Evolutionary conservation across 2,113 vertebrate genomes (phyloP), one percentile per base, ranked within the genome.

Genomic region (Cathartes aura): DNA sequence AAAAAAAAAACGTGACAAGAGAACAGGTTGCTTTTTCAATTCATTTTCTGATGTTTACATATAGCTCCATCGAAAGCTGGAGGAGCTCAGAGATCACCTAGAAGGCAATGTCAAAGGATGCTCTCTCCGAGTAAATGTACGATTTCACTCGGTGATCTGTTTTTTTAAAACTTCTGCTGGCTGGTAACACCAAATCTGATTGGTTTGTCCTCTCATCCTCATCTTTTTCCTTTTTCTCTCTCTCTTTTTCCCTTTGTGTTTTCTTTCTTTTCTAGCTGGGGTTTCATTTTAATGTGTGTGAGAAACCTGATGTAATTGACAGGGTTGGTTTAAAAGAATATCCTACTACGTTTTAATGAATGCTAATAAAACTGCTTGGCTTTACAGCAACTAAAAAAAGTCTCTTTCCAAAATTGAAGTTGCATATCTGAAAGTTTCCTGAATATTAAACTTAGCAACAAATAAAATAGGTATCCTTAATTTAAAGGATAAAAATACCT

Each of bases 21-120:
- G 87, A 98, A 96, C 91, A 98, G 95, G 92, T 98, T 98, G 94
- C 96, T 98, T 98, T 98, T 98, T 98, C 97, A 98, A 68, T 98
- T 98, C 90, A 96, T 98, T 98, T 98, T 98, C 96, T 98, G 97
- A 98, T 98, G 97, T 98, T 98, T 98, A 95, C 96, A 96, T 98
- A 89, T 98, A 98, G 98, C 98, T 98, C 98, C 98, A 98, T 98
- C 55, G 76, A 98, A 98, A 98, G 96, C 98, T 98, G 98, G 97
- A 98, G 98, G 97, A 98, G 98, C 98, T 98, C 98, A 98, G 98
- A 98, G 97, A 93, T 98, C 98, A 98, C 93, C 98, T 98, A 98
- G 97, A 98, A 98, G 97, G 97, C 96, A 98, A 82, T 98, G 98
- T 97, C 97, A 98, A 98, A 98, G 98, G 98, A 98, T 98, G 96